These are phyloP conservation scores for Andrena minutula DNA, from an alignment of 2,888 invertebrate species.

Conservation along the genomic window DNA sequence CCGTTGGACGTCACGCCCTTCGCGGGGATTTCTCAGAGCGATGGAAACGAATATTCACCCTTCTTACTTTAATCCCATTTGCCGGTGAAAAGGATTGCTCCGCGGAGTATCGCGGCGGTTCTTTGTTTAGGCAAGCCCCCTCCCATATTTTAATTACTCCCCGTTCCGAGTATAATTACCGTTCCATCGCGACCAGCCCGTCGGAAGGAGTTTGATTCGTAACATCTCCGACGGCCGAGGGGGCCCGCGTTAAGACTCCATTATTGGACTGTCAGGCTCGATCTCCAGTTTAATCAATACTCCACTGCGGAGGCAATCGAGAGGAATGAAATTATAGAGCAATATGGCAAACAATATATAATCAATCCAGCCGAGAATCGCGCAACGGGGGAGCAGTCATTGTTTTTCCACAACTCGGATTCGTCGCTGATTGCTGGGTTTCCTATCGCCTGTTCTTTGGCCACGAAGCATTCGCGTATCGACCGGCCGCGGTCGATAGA, in stretches of 20 bases:
- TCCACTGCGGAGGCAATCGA: constrained; percentile 37
- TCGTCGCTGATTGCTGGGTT: constrained; percentile 14
- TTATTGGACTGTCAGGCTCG: constrained; percentile 61
- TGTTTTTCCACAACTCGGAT: constrained; percentile 13
- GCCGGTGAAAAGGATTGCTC: neutral
- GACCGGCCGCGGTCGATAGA: neutral
- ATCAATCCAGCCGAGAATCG: constrained; percentile 43
- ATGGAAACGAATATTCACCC: neutral
- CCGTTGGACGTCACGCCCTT: neutral
- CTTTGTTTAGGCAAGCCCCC: constrained; percentile 18
- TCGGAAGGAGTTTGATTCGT: constrained; percentile 55
- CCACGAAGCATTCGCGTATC: neutral
- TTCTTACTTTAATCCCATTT: neutral
- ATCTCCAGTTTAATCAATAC: constrained; percentile 65
- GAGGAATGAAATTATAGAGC: constrained; percentile 53
- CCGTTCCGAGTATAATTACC: constrained; percentile 41
- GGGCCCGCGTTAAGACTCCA: constrained; percentile 58
- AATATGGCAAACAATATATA: constrained; percentile 51
- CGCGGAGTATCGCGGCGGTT: neutral
- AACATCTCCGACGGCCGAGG: constrained; percentile 42
- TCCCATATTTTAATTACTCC: constrained; percentile 46
- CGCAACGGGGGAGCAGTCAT: neutral
- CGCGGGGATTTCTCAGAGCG: neutral
- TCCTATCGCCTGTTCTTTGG: neutral
- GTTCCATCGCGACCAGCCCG: constrained; percentile 48